Evolutionary conservation across 2,113 vertebrate species (phyloP), one percentile per base, ranked within the genome.

Genomic region (Sakesphorus luctuosus): DNA sequence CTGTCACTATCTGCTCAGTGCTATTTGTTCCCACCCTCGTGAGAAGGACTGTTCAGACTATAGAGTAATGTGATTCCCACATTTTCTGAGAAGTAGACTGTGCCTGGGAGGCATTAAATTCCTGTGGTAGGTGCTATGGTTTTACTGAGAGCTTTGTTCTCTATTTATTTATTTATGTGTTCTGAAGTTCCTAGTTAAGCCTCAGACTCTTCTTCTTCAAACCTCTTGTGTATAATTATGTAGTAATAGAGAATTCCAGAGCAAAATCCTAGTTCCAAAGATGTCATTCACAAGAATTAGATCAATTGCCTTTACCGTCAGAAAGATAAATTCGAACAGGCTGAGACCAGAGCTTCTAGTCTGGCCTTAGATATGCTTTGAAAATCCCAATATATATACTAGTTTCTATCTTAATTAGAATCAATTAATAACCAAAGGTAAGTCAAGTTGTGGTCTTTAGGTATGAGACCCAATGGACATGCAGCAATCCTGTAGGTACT

Each of bases 141-240:
- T 95, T 79, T 69, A 80, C 38, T 1, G 2, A 83, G 53, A 35
- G 24, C 87, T 96, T 96, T 91, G 58, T 83, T 91, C 84, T 90
- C 46, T 47, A 11, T 68, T 79, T 95, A 66, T 62, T 91, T 90
- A 62, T 93, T 92, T 95, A 71, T 83, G 87, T 87, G 11, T 36
- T 82, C 61, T 72, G 17, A 81, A 87, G 40, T 46, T 94, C 25
- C 35, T 75, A 56, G 53, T 53, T 83, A 96, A 95, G 26, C 79
- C 67, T 95, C 43, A 85, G 59, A 87, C 63, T 63, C 18, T 90
- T 87, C 56, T 68, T 11, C 76, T 88, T 16, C 63, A 87, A 77
- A 84, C 59, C 87, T 78, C 63, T 66, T 90, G 74, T 83, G 50
- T 49, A 67, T 90, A 93, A 94, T 96, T 93, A 83, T 59, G 62